Evolutionary conservation across 1,140 invertebrate species (phyloP).

Genomic region (Lepidurus couesii): DNA sequence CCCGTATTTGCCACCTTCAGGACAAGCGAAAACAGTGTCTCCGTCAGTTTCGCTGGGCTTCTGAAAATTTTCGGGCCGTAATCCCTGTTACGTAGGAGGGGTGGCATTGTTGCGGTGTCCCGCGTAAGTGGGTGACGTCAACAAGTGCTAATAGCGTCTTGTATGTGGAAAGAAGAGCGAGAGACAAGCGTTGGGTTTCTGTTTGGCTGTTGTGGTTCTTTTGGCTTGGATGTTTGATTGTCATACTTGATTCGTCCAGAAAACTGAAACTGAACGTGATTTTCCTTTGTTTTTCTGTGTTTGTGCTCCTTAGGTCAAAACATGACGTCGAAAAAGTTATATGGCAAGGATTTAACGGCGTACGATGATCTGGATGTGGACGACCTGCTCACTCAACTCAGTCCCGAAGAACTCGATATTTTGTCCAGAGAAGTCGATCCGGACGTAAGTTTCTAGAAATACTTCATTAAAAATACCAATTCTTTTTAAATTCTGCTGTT

Average conservation of each 20-base stretch:
- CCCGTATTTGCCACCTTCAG: too few species aligned
- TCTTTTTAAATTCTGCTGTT: too few species aligned
- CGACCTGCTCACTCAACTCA: conserved; percentile 85
- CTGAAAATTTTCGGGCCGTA: too few species aligned
- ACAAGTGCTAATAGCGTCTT: neutral
- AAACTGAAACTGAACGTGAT: neutral
- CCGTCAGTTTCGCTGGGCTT: too few species aligned
- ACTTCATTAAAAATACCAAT: too few species aligned
- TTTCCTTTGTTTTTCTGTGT: neutral
- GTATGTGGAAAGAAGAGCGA: neutral
- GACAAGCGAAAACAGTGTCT: too few species aligned
- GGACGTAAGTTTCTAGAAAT: conserved; percentile 69
- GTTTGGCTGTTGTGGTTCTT: neutral
- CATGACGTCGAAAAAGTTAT: conserved; percentile 79
- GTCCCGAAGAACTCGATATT: conserved; percentile 92
- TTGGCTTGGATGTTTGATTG: too few species aligned
- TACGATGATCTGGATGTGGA: conserved; percentile 97
- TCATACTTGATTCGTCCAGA: too few species aligned
- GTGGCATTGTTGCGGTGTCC: neutral
- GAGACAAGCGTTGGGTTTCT: neutral
- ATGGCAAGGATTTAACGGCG: conserved; percentile 84
- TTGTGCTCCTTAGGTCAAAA: conserved; percentile 30
- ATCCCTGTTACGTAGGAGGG: neutral
- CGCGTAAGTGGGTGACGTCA: conserved; percentile 5
- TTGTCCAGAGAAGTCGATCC: conserved; percentile 98